Percentiles rank a stretch among this genome's conserved stretches.
Evolutionary conservation across 2,113 vertebrate genomes (phyloP).

Genomic region (Peromyscus polionotus): DNA sequence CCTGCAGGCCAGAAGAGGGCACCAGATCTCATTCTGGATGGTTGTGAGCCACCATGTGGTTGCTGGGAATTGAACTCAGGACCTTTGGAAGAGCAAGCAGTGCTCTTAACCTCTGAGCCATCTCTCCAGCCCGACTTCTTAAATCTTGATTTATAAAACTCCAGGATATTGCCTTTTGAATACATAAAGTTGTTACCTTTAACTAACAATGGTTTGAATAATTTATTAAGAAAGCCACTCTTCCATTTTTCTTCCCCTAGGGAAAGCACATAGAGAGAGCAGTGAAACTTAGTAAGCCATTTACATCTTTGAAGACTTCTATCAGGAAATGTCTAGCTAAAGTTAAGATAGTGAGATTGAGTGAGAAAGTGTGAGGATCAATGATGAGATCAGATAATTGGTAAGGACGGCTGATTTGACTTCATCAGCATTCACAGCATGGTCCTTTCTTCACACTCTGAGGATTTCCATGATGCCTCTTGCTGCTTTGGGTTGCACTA

Average conservation of each 20-base stretch:
- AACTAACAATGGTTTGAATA: background rate
- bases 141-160: background rate
- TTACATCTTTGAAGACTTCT: background rate
- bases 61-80: too few species aligned
- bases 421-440: background rate
- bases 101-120: too few species aligned
- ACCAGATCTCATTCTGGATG: too few species aligned
- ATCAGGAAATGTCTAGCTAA: background rate
- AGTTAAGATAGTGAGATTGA: background rate
- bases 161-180: background rate
- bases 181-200: background rate
- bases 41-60: too few species aligned
- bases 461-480: background rate
- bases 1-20: too few species aligned
- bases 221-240: background rate
- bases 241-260: conserved; percentile 21
- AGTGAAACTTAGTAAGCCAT: conserved; percentile 32
- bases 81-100: too few species aligned
- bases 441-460: background rate
- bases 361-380: background rate
- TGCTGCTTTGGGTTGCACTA: background rate
- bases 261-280: background rate
- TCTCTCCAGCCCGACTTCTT: too few species aligned
- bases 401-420: background rate
- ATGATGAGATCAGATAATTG: background rate